Base-by-base conservation (phyloP, 37 sponge, comb jelly and placozoan species). In the Mnemiopsis leidyi region DNA sequence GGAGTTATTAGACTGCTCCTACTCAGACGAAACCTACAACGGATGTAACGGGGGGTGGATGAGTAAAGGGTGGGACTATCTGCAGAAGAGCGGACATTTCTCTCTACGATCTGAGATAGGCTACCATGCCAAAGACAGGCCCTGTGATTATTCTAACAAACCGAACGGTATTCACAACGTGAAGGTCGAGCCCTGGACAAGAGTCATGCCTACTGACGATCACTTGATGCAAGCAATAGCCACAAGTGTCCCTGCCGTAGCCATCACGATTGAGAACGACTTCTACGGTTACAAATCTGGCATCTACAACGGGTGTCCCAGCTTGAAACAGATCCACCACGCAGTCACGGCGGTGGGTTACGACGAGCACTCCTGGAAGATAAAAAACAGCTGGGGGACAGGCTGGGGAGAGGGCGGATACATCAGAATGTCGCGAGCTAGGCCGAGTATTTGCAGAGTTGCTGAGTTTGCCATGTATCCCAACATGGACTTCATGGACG, bases 401-500 rank as follows among this genome's bases (percentile, higher is more conserved):
- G 75, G 75, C n/a, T 71, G 75, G 75, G 75, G 75, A 71, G 75
- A 71, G 75, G 30, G 75, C 3, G 75, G 75, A 23, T 71, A 71
- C n/a, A 29, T n/a, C 20, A 71, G 75, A 25, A 28, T 71, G 75
- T 29, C 75, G 3, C 5, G 75, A 28, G 75, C 21, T n/a, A 71
- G n/a, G n/a, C 75, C 75, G 3, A 23, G 20, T 18, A 28, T 71
- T 5, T 71, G 75, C 30, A n/a, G 30, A 29, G 30, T 71, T 71
- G 75, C 75, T 71, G 75, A 71, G 25, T 71, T 29, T 71, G 75
- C 30, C 25, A 71, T 71, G 75, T 71, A 28, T 5, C 75, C 75
- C 30, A 71, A 71, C 30, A 71, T 71, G 75, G 75, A 48, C 61
- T 48, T 48, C 61, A 48, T 48, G 61, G 61, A 48, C 61, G 61